Conservation (phyloP, 1,140 invertebrate species). For the Camponotus pennsylvanicus region DNA sequence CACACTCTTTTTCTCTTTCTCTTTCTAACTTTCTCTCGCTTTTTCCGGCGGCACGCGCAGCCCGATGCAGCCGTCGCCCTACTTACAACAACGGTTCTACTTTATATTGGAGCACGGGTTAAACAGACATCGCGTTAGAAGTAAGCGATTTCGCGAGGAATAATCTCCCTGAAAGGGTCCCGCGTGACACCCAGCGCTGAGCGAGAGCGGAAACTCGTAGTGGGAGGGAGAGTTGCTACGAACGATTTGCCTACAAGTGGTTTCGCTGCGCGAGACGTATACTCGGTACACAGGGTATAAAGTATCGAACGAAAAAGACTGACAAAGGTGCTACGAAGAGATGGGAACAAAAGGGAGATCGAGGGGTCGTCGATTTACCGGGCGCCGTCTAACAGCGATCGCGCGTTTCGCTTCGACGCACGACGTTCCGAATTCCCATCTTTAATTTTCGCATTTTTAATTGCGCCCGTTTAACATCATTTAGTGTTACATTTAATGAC, state of each 20-base stretch:
- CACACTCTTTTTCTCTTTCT: conserved; percentile 46
- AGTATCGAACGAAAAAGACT: conserved; percentile 42
- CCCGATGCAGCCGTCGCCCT: conserved; percentile 55
- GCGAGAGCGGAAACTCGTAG: conserved; percentile 16
- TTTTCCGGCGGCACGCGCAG: conserved; percentile 43
- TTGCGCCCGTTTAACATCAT: background rate
- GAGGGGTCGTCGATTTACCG: conserved; percentile 1
- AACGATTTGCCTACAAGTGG: conserved; percentile 59
- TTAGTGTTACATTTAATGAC: background rate
- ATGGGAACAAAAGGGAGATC: conserved; percentile 14
- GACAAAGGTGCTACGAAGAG: conserved; percentile 15
- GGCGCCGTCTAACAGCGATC: conserved; percentile 23
- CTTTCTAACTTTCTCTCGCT: conserved; percentile 7
- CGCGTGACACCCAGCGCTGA: conserved; percentile 19
- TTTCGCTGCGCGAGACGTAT: conserved; percentile 40
- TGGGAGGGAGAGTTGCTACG: conserved; percentile 30
- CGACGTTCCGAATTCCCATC: background rate
- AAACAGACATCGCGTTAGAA: conserved; percentile 62
- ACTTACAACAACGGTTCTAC: conserved; percentile 63
- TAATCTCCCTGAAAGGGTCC: conserved; percentile 45
- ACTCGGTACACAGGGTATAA: conserved; percentile 35
- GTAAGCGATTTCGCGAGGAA: conserved; percentile 49
- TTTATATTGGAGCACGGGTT: conserved; percentile 57
- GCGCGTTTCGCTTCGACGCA: background rate
- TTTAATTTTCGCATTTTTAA: background rate